phyloP scores from a whole-genome alignment of 1,140 invertebrate species.

The Leptopilina boulardi region DNA sequence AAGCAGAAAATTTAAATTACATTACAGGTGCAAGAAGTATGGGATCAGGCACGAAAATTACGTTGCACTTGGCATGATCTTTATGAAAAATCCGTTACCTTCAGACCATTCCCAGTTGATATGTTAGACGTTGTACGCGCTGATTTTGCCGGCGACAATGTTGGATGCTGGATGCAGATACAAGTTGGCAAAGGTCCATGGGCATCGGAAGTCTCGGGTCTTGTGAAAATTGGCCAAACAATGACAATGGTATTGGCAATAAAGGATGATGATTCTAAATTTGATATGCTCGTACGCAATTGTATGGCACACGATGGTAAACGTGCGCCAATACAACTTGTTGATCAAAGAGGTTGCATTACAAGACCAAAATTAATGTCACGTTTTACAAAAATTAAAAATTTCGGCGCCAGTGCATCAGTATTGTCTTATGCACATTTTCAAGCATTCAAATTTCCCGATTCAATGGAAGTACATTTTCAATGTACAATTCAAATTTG shows the following conservation, averaged over 20 bases:
- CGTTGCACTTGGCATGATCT: constrained; percentile 97
- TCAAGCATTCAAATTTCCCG: constrained; percentile 97
- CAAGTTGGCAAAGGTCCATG: constrained; percentile 96
- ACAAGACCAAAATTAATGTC: constrained; percentile 95
- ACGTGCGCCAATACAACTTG: constrained; percentile 94
- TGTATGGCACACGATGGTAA: constrained; percentile 97
- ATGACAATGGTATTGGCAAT: constrained; percentile 98
- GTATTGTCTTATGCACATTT: constrained; percentile 95
- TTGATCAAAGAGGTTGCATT: constrained; percentile 94
- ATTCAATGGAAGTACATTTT: constrained; percentile 97
- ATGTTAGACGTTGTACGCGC: constrained; percentile 95
- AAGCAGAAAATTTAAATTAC: background rate
- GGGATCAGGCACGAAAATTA: constrained; percentile 95
- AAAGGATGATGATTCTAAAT: constrained; percentile 96
- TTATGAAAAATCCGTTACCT: constrained; percentile 96
- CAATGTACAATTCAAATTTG: constrained; percentile 97
- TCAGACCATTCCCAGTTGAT: constrained; percentile 95
- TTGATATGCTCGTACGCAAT: constrained; percentile 96
- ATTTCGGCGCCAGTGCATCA: constrained; percentile 94
- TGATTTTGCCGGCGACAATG: constrained; percentile 96
- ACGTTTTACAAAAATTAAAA: constrained; percentile 95
- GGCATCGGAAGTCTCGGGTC: constrained; percentile 95
- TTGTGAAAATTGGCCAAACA: constrained; percentile 96
- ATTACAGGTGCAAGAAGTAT: constrained; percentile 92
- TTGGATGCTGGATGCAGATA: constrained; percentile 96